A percentile compares a stretch with the other conserved stretches of the same genome.
Evolutionary conservation across 2,888 invertebrate genomes (phyloP).

Genomic region (Morpho helenor): DNA sequence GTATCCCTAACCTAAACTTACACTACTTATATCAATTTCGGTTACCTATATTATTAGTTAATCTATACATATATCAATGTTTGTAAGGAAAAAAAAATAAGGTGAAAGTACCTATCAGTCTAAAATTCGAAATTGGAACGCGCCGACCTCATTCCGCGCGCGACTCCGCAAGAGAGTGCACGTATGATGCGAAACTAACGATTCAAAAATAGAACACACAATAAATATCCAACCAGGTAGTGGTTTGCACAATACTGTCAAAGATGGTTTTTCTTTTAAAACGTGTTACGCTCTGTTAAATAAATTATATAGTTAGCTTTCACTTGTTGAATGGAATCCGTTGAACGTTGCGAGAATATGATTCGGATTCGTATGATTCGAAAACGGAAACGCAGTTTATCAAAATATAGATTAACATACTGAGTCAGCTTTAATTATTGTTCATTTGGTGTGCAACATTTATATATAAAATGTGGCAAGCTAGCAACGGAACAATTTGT

Average conservation of each 20-base stretch:
- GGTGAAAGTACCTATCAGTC: conserved; percentile 62
- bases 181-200: conserved; percentile 56
- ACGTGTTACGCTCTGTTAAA: conserved; percentile 61
- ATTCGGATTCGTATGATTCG: conserved; percentile 18
- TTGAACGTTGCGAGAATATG: conserved; percentile 43
- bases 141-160: conserved; percentile 64
- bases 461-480: no score
- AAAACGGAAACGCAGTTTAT: neutral
- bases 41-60: no score
- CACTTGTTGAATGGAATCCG: conserved; percentile 60
- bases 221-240: conserved; percentile 17
- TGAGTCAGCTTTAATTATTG: no score
- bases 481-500: no score
- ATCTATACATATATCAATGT: neutral
- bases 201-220: conserved; percentile 41
- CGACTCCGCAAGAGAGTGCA: conserved; percentile 55
- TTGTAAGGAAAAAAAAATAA: conserved; percentile 25
- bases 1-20: no score
- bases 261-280: conserved; percentile 19
- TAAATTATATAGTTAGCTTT: conserved; percentile 58
- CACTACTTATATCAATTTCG: no score
- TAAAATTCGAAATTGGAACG: conserved; percentile 73
- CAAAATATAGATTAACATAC: no score
- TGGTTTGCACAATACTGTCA: conserved; percentile 18
- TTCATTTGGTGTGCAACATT: no score